These are phyloP conservation scores for Tympanuchus pallidicinctus DNA, from an alignment of 2,113 vertebrate species.

Conservation along the genomic window DNA sequence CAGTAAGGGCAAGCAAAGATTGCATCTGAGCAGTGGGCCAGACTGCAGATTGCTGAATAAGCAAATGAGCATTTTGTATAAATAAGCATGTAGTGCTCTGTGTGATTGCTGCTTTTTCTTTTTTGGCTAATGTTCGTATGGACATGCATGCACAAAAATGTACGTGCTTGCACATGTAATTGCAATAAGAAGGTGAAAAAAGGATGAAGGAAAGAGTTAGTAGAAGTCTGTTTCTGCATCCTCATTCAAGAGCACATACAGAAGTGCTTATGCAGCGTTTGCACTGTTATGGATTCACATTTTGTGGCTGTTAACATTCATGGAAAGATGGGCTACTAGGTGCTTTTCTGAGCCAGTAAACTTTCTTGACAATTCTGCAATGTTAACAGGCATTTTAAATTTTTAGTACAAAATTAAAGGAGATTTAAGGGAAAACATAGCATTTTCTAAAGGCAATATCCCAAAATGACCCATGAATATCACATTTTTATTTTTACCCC, in stretches of 20 bases:
- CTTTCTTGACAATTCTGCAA: background rate
- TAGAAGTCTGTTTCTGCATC: background rate
- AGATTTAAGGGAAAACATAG: background rate
- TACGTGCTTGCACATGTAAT: fast-evolving
- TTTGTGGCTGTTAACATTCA: background rate
- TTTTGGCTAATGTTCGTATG: background rate
- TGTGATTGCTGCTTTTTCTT: background rate
- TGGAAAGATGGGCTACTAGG: background rate
- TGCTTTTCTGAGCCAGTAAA: background rate
- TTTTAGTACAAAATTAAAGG: background rate
- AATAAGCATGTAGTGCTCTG: background rate
- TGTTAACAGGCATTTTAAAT: background rate
- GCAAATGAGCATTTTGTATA: background rate
- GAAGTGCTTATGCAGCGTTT: background rate
- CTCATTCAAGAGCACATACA: fast-evolving
- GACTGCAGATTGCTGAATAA: background rate
- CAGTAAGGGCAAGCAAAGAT: background rate
- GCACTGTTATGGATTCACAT: background rate
- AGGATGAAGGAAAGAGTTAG: background rate
- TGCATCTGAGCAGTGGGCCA: background rate
- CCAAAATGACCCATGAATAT: background rate
- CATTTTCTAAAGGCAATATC: background rate
- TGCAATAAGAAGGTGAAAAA: background rate
- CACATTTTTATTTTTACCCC: slow-evolving; percentile 32
- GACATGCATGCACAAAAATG: background rate